A percentile compares a stretch with the other conserved stretches of the same genome.
Conservation (phyloP, 2,888 invertebrate species). For the Drosophila mayaguana region DNA sequence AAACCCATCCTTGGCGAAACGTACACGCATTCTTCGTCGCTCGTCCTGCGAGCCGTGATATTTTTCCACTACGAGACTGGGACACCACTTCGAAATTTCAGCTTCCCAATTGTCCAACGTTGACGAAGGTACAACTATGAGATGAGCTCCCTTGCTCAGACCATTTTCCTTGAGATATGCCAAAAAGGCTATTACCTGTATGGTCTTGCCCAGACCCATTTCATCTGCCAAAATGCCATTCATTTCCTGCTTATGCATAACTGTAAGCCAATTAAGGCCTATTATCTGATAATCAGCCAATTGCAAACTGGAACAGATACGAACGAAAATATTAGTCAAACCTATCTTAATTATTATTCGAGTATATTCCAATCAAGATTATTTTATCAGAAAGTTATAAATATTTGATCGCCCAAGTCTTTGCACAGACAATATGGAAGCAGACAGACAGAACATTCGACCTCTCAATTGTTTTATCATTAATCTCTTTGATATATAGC, state of each 20-base stretch:
- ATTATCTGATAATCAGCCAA: constrained; percentile 95
- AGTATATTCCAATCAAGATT: no score
- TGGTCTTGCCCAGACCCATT: constrained; percentile 98
- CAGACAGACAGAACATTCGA: background rate
- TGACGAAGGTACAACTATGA: constrained; percentile 98
- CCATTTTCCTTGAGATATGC: constrained; percentile 94
- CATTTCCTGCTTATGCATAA: constrained; percentile 94
- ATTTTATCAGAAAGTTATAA: background rate
- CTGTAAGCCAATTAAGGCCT: constrained; percentile 96
- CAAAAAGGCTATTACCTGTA: constrained; percentile 96
- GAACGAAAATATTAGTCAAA: background rate
- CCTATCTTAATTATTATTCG: background rate
- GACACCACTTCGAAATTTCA: constrained; percentile 92
- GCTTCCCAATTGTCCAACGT: constrained; percentile 96
- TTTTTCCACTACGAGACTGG: constrained; percentile 91
- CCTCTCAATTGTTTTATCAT: no score
- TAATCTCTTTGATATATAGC: background rate
- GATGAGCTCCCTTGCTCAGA: constrained; percentile 91
- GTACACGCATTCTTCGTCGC: constrained; percentile 90
- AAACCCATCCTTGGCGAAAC: constrained; percentile 90
- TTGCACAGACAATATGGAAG: background rate
- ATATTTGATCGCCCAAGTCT: background rate
- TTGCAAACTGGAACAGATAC: constrained; percentile 86
- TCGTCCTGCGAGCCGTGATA: constrained; percentile 96
- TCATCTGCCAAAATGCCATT: constrained; percentile 98